Conservation (phyloP, 2,797 vertebrate genomes). For the Columba guinea region DNA sequence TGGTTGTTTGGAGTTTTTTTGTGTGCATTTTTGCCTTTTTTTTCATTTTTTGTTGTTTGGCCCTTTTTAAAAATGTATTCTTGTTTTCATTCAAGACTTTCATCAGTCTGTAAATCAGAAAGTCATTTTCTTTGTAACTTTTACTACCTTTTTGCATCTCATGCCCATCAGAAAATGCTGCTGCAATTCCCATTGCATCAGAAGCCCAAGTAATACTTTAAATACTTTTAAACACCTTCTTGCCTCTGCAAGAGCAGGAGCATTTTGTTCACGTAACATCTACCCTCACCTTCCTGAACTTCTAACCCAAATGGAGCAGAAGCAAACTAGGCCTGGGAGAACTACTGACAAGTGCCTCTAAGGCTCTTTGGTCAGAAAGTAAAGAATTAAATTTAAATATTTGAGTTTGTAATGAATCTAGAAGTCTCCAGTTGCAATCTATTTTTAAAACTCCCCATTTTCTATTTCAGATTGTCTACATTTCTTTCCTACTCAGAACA, state of each 20-base stretch:
- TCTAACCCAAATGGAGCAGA: neutral
- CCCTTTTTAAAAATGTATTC: neutral
- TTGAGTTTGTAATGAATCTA: neutral
- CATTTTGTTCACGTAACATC: neutral
- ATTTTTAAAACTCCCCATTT: neutral
- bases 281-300: neutral
- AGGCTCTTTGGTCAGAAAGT: neutral
- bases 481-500: neutral
- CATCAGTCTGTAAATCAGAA: neutral
- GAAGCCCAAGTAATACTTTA: neutral
- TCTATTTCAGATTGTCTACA: neutral
- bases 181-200: neutral
- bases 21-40: too few species aligned
- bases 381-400: neutral
- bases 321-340: neutral
- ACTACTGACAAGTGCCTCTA: neutral
- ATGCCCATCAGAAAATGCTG: neutral
- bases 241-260: neutral
- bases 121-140: neutral
- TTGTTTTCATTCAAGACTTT: neutral
- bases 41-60: too few species aligned
- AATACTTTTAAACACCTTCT: neutral
- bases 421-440: neutral
- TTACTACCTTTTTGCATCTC: neutral
- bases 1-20: too few species aligned